phyloP scores from a whole-genome alignment of 1,140 invertebrate species.

The Alviniconcha marisindica region DNA sequence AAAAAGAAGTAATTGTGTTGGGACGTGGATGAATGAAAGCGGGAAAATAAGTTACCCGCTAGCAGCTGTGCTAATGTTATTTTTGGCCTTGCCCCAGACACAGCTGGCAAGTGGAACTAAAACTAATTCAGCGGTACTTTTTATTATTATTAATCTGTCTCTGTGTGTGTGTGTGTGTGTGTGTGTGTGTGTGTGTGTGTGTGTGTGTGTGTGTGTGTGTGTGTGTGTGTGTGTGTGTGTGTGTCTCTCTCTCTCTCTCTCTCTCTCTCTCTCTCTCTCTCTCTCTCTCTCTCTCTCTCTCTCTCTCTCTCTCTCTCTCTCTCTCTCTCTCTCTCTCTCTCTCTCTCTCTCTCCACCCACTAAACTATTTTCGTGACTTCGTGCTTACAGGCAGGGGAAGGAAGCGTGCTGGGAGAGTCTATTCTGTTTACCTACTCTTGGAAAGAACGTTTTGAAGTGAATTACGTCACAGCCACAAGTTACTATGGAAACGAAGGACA shows the following conservation, averaged over 20 bases:
- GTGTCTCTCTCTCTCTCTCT: neutral
- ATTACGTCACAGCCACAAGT: constrained; percentile 11
- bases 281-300: too few relatives aligned
- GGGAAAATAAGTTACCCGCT: too few relatives aligned
- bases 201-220: constrained; percentile 3
- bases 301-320: neutral
- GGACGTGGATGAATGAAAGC: too few relatives aligned
- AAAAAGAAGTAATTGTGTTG: too few relatives aligned
- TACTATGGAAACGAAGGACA: constrained; percentile 20
- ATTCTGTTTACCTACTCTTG: constrained; percentile 18
- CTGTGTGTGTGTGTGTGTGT: neutral
- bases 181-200: neutral
- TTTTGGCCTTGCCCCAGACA: too few relatives aligned
- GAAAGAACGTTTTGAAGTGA: neutral
- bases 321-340: too few relatives aligned
- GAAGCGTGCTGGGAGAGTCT: neutral
- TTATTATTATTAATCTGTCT: neutral
- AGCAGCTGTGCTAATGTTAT: too few relatives aligned
- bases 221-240: constrained; percentile 12
- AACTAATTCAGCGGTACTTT: too few relatives aligned
- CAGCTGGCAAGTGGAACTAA: too few relatives aligned
- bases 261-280: neutral
- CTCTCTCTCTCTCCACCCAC: too few relatives aligned
- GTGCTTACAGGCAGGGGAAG: neutral
- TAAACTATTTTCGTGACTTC: too few relatives aligned